Evolutionary conservation across 2,113 vertebrate genomes (phyloP).

Genomic region (Scatophagus argus): DNA sequence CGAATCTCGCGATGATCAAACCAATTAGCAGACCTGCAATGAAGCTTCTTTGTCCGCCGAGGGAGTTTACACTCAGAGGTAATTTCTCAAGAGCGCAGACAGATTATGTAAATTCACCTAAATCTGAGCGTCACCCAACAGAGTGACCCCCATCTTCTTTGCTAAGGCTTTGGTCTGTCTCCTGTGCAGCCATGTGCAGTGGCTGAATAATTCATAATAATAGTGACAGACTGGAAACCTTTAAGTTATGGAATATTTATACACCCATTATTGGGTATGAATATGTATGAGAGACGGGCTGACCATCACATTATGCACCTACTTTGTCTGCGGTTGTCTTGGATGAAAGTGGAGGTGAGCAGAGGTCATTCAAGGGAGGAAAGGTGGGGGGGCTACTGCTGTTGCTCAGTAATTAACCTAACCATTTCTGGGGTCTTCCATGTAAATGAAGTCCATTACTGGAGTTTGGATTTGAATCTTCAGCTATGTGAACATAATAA

Average conservation of each 20-base stretch:
- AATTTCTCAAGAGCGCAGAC: not conserved
- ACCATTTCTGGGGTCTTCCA: not conserved
- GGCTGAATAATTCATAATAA: slow-evolving; percentile 75
- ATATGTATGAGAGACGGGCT: slow-evolving; percentile 65
- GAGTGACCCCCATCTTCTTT: slow-evolving; percentile 20
- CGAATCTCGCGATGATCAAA: slow-evolving; percentile 68
- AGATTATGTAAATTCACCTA: slow-evolving; percentile 25
- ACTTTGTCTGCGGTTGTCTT: slow-evolving; percentile 36
- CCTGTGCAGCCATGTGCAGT: slow-evolving; percentile 47
- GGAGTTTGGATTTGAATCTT: not conserved
- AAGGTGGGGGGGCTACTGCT: not conserved
- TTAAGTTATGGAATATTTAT: slow-evolving; percentile 73
- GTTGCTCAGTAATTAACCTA: slow-evolving; percentile 13
- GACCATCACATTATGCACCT: slow-evolving; percentile 48
- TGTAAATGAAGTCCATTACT: not conserved
- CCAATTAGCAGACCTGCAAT: slow-evolving; percentile 60
- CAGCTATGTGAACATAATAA: not conserved
- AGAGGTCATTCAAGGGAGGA: slow-evolving; percentile 23
- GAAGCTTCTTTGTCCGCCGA: slow-evolving; percentile 68
- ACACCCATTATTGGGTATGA: slow-evolving; percentile 53
- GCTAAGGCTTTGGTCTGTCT: slow-evolving; percentile 19
- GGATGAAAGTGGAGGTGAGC: slow-evolving; percentile 17
- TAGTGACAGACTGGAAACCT: slow-evolving; percentile 63
- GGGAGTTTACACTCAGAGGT: slow-evolving; percentile 24
- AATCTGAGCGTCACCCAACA: slow-evolving; percentile 10